Percentiles rank a stretch among this genome's conserved stretches.
These are phyloP conservation scores for Coregonus clupeaformis DNA, from an alignment of 2,113 vertebrate genomes.

Conservation along the genomic window DNA sequence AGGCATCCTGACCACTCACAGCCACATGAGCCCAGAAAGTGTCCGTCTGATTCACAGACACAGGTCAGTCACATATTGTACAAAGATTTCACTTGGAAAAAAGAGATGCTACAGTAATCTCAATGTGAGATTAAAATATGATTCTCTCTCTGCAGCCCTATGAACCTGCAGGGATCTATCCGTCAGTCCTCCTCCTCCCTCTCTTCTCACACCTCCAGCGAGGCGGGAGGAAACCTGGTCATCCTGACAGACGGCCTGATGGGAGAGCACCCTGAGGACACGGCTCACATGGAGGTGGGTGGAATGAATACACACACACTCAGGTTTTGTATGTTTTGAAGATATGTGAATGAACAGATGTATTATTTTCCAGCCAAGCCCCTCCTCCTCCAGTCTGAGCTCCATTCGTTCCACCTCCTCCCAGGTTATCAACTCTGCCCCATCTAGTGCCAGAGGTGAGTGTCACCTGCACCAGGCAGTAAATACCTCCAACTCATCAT, in stretches of 20 bases:
- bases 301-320: neutral
- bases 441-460: constrained; percentile 94
- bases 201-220: constrained; percentile 92
- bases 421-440: constrained; percentile 91
- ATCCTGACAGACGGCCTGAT: constrained; percentile 86
- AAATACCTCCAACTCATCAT: too few species aligned
- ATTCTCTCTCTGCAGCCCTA: constrained; percentile 74
- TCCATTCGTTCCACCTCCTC: constrained; percentile 92
- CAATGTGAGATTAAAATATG: too few species aligned
- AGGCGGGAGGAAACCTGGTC: constrained; percentile 88
- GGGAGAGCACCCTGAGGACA: constrained; percentile 86
- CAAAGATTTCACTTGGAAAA: too few species aligned
- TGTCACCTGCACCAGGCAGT: neutral
- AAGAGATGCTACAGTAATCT: neutral
- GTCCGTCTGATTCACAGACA: constrained; percentile 88
- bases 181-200: constrained; percentile 94
- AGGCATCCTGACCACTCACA: constrained; percentile 81
- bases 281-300: constrained; percentile 89
- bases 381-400: constrained; percentile 93
- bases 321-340: neutral
- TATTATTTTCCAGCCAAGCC: constrained; percentile 84
- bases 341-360: too few species aligned
- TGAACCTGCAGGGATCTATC: constrained; percentile 88
- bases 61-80: constrained; percentile 73
- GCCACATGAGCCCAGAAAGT: constrained; percentile 89